These are phyloP conservation scores for Typhlichthys subterraneus DNA, from an alignment of 2,797 vertebrate genomes.

Conservation along the genomic window DNA sequence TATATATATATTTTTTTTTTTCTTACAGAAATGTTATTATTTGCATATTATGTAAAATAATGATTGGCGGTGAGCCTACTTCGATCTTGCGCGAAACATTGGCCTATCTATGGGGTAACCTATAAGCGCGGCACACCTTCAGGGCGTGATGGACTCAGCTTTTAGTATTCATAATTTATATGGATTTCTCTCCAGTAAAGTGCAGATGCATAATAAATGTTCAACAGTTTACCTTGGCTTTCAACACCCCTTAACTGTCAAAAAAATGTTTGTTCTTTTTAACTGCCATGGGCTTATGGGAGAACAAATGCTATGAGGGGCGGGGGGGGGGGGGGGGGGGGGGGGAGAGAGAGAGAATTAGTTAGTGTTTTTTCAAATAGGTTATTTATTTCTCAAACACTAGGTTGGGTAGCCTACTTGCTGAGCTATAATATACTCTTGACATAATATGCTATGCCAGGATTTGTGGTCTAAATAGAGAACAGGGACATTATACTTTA, in stretches of 20 bases:
- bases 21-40: background rate
- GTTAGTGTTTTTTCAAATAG: slow-evolving; percentile 27
- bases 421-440: slow-evolving; percentile 33
- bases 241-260: slow-evolving; percentile 73
- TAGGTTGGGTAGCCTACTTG: slow-evolving; percentile 13
- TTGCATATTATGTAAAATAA: background rate
- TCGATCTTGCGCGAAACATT: slow-evolving; percentile 19
- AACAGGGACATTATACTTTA: slow-evolving; percentile 70
- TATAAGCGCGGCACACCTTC: slow-evolving; percentile 66
- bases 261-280: slow-evolving; percentile 39
- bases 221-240: slow-evolving; percentile 68
- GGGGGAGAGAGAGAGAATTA: slow-evolving; percentile 16
- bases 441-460: background rate
- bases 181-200: slow-evolving; percentile 76
- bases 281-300: background rate
- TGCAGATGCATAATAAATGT: slow-evolving; percentile 82
- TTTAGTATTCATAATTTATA: slow-evolving; percentile 86
- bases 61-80: slow-evolving; percentile 36
- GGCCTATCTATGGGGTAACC: slow-evolving; percentile 51
- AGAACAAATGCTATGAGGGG: slow-evolving; percentile 27
- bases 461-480: slow-evolving; percentile 72
- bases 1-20: no score
- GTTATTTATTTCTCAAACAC: slow-evolving; percentile 14
- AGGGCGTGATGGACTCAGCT: slow-evolving; percentile 79
- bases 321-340: background rate